phyloP scores from a whole-genome alignment of 1,140 invertebrate genomes.

The Drosophila asahinai region DNA sequence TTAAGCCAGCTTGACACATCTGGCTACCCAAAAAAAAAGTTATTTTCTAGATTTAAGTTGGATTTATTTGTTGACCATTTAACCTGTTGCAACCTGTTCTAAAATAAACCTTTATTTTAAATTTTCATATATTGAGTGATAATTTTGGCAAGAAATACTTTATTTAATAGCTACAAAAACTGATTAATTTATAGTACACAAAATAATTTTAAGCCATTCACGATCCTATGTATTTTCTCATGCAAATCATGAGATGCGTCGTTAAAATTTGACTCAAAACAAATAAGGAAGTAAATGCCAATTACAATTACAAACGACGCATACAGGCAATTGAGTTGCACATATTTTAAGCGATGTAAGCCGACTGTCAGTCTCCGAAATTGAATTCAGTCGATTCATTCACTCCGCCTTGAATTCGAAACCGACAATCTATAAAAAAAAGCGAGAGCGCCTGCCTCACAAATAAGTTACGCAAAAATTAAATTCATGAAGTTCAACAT shows the following conservation, averaged over 20 bases:
- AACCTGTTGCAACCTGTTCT: background rate
- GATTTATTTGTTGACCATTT: too few relatives aligned
- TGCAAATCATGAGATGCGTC: constrained; percentile 18
- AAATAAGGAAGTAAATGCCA: constrained; percentile 54
- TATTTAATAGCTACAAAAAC: background rate
- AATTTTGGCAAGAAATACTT: background rate
- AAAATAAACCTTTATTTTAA: background rate
- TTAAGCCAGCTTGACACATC: too few relatives aligned
- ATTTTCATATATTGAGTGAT: background rate
- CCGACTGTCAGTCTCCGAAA: constrained; percentile 37
- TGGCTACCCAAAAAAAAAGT: too few relatives aligned
- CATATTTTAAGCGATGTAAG: constrained; percentile 45
- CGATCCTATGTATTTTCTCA: constrained; percentile 4
- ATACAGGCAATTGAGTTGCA: constrained; percentile 36
- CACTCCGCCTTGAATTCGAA: constrained; percentile 40
- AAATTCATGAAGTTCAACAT: constrained; percentile 49
- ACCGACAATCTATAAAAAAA: constrained; percentile 43
- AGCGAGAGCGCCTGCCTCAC: constrained; percentile 12
- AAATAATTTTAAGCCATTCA: background rate
- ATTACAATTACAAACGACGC: constrained; percentile 45
- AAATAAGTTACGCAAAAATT: constrained; percentile 52
- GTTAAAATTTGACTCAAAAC: constrained; percentile 16
- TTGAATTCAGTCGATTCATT: constrained; percentile 48
- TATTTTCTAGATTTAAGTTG: too few relatives aligned
- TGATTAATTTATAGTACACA: background rate